Evolutionary conservation across 2,797 vertebrate species (phyloP).

Genomic region (Eremophila alpestris): DNA sequence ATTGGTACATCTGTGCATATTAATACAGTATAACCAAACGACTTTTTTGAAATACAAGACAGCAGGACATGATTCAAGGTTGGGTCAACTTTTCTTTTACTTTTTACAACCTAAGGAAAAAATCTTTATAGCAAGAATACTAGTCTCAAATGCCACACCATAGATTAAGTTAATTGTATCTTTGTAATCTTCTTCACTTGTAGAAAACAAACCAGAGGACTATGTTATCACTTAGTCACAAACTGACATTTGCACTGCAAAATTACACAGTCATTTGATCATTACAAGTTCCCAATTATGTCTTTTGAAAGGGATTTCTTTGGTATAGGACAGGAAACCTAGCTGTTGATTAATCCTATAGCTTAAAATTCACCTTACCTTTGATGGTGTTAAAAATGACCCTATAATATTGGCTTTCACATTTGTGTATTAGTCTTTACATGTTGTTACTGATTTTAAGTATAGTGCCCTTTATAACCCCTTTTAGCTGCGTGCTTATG

Average conservation of each 20-base stretch:
- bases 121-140: not conserved
- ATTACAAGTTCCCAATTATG: not conserved
- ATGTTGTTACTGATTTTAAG: too few relatives aligned
- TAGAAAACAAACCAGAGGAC: not conserved
- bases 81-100: not conserved
- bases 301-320: not conserved
- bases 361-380: not conserved
- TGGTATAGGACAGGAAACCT: not conserved
- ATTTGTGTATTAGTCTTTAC: too few relatives aligned
- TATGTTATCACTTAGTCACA: not conserved
- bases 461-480: too few relatives aligned
- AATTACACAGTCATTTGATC: not conserved
- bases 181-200: not conserved
- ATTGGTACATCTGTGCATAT: not conserved
- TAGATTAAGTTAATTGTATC: not conserved
- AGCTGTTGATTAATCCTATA: not conserved
- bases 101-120: not conserved
- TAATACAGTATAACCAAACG: not conserved
- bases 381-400: not conserved
- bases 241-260: not conserved
- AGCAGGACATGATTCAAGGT: not conserved
- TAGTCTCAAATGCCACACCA: not conserved
- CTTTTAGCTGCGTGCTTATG: too few relatives aligned
- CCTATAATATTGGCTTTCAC: too few relatives aligned
- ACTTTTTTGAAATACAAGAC: not conserved